Conservation (phyloP, 1,140 invertebrate species). For the Drosophila jambulina region DNA sequence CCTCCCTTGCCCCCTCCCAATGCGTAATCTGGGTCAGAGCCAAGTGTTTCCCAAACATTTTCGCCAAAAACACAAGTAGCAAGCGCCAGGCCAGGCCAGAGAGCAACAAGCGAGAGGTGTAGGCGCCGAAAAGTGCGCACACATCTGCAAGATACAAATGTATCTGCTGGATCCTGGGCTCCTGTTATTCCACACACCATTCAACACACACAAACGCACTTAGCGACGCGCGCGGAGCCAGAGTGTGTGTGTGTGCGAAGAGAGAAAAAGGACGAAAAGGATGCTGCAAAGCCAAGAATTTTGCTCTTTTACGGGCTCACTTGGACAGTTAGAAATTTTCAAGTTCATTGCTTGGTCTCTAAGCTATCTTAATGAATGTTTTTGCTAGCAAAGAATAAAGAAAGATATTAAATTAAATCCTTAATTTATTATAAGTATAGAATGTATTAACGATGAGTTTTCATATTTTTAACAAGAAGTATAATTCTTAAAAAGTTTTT, state of each 20-base stretch:
- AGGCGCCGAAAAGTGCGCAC: conserved; percentile 25
- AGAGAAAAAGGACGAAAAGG: conserved; percentile 12
- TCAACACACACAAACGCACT: conserved; percentile 69
- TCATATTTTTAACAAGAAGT: neutral
- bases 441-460: neutral
- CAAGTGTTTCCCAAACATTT: conserved; percentile 57
- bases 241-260: conserved; percentile 37
- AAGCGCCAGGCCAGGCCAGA: conserved; percentile 30
- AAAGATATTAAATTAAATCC: neutral
- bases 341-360: neutral
- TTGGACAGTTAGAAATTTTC: neutral
- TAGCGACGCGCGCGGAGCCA: conserved; percentile 1
- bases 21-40: conserved; percentile 78
- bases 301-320: neutral
- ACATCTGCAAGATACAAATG: conserved; percentile 68
- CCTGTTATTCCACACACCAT: conserved; percentile 75
- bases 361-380: neutral
- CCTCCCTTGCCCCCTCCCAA: conserved; percentile 24
- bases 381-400: neutral
- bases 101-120: conserved; percentile 46
- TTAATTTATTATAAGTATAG: neutral
- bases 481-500: too few relatives aligned
- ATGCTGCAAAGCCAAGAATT: conserved; percentile 1
- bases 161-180: conserved; percentile 68
- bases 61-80: conserved; percentile 25